Percentiles rank a stretch among this genome's conserved stretches.
phyloP scores from a whole-genome alignment of 2,888 invertebrate species.

The Syrista parreyssii region DNA sequence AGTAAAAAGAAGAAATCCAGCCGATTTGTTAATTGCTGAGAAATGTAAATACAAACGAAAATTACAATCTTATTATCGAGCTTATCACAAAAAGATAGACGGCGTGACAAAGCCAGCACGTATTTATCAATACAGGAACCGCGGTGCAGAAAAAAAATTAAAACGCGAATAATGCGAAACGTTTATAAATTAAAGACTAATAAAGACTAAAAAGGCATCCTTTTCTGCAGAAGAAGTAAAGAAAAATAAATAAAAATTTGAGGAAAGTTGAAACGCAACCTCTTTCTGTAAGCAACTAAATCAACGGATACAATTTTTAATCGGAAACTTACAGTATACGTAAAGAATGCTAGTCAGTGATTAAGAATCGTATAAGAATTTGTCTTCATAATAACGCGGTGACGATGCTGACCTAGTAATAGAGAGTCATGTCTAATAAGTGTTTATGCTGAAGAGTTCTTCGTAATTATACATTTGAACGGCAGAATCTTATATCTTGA shows the following conservation, averaged over 20 bases:
- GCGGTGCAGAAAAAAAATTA: no score
- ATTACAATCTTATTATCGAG: not conserved
- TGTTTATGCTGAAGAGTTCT: not conserved
- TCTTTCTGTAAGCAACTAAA: not conserved
- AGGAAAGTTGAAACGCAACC: not conserved
- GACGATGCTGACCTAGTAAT: not conserved
- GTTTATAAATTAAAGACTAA: no score
- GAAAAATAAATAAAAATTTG: not conserved
- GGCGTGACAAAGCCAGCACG: not conserved
- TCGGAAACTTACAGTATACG: not conserved
- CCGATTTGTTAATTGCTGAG: not conserved
- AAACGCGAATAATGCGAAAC: not conserved
- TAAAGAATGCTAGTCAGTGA: not conserved
- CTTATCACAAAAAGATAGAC: not conserved
- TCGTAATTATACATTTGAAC: not conserved
- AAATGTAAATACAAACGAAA: not conserved
- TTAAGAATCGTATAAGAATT: not conserved
- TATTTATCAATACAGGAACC: no score
- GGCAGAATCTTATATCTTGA: not conserved
- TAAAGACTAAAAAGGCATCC: not conserved
- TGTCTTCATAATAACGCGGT: not conserved
- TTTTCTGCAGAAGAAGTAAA: not conserved
- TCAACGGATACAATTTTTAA: not conserved
- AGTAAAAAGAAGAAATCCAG: not conserved
- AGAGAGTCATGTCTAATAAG: not conserved